Base-by-base conservation (phyloP, 1,140 invertebrate genomes). In the Drosophila funebris region DNA sequence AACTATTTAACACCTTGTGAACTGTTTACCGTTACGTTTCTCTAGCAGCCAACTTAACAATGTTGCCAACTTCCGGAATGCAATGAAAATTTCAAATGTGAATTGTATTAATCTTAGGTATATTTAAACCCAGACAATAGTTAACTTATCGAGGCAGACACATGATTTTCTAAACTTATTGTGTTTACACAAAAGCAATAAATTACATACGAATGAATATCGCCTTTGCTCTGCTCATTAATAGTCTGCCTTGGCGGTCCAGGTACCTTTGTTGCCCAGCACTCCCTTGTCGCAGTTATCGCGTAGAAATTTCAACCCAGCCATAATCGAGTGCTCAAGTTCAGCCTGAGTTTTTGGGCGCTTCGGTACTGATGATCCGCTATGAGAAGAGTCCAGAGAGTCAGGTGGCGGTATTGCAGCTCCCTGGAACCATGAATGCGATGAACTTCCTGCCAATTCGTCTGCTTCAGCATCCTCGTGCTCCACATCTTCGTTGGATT, bases 251-350 rank as follows among this genome's bases (percentile, higher is more conserved):
- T 91, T 92, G 20, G 91, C 78, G 2, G 84, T 79, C 90, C 90
- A 92, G 18, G 71, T 90, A 16, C 71, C 82, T 20, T 92, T 92
- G 13, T 75, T 90, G 18, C 69, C 66, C 11, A 79, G 73, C 53
- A 93, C 93, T 46, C 93, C 93, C 53, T 93, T 92, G 77, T 94
- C 94, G 44, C 93, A 93, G 76, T 94, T 93, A 60, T 94, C 73
- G 74, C 96, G 93, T 43, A 96, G 92, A 84, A 93, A 96, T 76
- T 93, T 94, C 3, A 96, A 90, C 8, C 96, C 96, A 58, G 94
- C 95, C 57, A 93, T 93, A 80, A 95, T 95, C 2, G 94, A 94
- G 41, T 94, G 94, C 73, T 93, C 93, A 14, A 95, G 90, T 63
- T 94, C 92, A 3, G 85, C 75, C 16, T 75, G 60, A 0, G 72